Conservation (phyloP, 2,888 invertebrate genomes). For the Branchellion lobata region DNA sequence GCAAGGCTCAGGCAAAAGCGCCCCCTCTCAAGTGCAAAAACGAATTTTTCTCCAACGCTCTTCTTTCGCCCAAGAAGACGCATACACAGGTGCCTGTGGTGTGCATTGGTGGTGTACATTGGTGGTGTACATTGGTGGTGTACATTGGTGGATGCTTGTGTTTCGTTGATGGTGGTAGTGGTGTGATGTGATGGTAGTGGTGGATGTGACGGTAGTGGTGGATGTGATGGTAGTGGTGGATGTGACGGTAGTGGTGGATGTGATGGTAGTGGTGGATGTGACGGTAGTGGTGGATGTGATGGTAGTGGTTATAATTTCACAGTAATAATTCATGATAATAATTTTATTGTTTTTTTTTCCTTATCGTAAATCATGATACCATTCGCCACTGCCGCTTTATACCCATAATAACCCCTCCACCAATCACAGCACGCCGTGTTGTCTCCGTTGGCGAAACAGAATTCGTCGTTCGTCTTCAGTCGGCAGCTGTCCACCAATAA, state of each 20-base stretch:
- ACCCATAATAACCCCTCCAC: too few relatives aligned
- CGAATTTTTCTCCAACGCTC: neutral
- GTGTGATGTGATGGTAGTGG: neutral
- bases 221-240: neutral
- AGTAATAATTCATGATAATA: too few relatives aligned
- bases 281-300: too few relatives aligned
- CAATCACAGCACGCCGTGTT: neutral
- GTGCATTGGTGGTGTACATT: neutral
- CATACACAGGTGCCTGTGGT: neutral
- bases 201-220: neutral
- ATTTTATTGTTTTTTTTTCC: too few relatives aligned
- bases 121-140: neutral
- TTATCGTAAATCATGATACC: too few relatives aligned
- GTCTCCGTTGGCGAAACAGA: neutral
- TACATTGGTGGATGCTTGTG: neutral
- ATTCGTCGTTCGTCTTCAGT: neutral
- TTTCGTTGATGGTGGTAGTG: neutral
- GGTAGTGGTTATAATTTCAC: too few relatives aligned
- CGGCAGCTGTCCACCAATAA: conserved; percentile 2
- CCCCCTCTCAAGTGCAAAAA: neutral
- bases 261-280: too few relatives aligned
- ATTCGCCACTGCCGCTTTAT: too few relatives aligned
- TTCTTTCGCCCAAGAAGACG: conserved; percentile 1
- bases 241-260: neutral
- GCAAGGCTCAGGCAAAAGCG: neutral